Conservation (phyloP, 1,140 invertebrate species). For the Asobara japonica region DNA sequence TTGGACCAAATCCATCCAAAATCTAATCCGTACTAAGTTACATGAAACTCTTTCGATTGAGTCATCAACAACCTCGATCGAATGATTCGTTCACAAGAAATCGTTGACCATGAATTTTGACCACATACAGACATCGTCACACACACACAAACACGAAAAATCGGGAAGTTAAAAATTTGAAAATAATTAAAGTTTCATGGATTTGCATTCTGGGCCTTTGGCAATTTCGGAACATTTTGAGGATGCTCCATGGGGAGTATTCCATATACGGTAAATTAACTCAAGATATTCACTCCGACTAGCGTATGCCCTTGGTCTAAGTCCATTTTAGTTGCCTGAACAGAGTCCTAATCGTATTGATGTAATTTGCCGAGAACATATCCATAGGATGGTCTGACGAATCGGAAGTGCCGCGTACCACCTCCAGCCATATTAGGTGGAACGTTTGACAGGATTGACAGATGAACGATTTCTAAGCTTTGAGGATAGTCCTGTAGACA, state of each 20-base stretch:
- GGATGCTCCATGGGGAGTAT: not conserved
- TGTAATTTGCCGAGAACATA: not conserved
- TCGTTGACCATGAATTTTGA: too few species aligned
- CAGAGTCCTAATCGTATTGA: not conserved
- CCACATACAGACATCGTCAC: too few species aligned
- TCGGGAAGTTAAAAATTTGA: too few species aligned
- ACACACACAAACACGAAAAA: too few species aligned
- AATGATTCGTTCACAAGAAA: too few species aligned
- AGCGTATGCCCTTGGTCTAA: not conserved
- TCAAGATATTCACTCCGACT: not conserved
- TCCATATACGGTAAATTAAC: slow-evolving; percentile 6
- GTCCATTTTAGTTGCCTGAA: not conserved
- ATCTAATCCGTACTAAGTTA: too few species aligned
- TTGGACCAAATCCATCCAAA: too few species aligned
- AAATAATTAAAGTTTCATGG: too few species aligned
- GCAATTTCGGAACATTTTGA: not conserved
- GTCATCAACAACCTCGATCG: too few species aligned
- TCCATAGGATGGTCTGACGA: not conserved
- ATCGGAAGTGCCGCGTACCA: not conserved
- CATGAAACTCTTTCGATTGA: too few species aligned
- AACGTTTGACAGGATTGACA: not conserved
- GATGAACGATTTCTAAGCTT: not conserved
- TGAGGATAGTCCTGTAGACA: not conserved
- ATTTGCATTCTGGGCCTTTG: not conserved
- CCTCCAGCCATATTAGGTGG: not conserved